phyloP scores from a whole-genome alignment of 2,888 invertebrate genomes.

The Ophion ventricosus region DNA sequence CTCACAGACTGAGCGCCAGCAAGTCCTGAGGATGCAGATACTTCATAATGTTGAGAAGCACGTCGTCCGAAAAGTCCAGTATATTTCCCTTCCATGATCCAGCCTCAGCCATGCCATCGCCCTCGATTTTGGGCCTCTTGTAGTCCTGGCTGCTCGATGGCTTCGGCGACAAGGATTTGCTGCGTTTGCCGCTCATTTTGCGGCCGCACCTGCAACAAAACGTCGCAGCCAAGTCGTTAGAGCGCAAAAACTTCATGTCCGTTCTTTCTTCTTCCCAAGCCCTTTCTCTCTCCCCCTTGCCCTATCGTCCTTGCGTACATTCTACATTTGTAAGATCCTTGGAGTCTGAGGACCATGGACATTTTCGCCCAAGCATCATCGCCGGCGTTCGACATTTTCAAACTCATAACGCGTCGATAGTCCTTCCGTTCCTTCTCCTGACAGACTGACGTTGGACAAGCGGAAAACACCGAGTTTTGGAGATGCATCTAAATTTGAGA shows the following conservation, averaged over 20 bases:
- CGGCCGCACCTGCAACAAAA: conserved; percentile 63
- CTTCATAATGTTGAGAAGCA: conserved; percentile 84
- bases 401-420: background rate
- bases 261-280: background rate
- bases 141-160: conserved; percentile 76
- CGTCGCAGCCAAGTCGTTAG: background rate
- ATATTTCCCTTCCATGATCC: conserved; percentile 75
- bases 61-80: conserved; percentile 86
- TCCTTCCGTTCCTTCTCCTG: background rate
- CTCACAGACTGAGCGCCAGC: conserved; percentile 85
- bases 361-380: background rate
- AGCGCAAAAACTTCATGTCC: background rate
- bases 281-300: no score
- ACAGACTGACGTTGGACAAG: conserved; percentile 36
- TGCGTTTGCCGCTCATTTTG: conserved; percentile 78
- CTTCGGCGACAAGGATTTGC: conserved; percentile 79
- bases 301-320: background rate
- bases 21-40: conserved; percentile 83
- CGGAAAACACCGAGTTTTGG: conserved; percentile 60
- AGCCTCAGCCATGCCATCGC: conserved; percentile 31
- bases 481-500: conserved; percentile 65
- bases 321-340: background rate
- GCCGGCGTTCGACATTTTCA: background rate
- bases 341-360: background rate
- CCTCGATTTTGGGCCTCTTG: conserved; percentile 65